phyloP scores from a whole-genome alignment of 2,888 invertebrate species.

The Apamea sordens region DNA sequence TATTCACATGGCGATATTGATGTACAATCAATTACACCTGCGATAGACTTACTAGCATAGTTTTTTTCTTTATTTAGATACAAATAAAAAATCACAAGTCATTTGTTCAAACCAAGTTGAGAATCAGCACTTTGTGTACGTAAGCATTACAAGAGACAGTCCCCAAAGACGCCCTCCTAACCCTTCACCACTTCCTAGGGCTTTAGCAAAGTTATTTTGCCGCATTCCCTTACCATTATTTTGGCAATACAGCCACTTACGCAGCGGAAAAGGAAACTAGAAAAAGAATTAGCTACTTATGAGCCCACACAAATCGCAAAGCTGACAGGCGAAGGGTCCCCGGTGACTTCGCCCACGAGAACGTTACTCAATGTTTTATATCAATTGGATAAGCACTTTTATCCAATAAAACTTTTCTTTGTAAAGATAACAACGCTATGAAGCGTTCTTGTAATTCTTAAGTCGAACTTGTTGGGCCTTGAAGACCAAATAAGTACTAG shows the following conservation, averaged over 20 bases:
- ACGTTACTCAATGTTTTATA: slow-evolving; percentile 46
- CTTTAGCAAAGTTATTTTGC: neutral
- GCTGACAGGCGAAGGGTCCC: slow-evolving; percentile 54
- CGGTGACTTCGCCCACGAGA: slow-evolving; percentile 16
- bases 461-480: slow-evolving; percentile 31
- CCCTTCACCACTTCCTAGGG: neutral
- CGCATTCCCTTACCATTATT: neutral
- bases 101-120: neutral
- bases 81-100: neutral
- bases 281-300: slow-evolving; percentile 44
- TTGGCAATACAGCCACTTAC: neutral
- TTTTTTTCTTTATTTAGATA: neutral
- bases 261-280: slow-evolving; percentile 22
- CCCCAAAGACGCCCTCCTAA: neutral
- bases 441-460: slow-evolving; percentile 53
- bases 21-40: neutral
- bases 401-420: slow-evolving; percentile 58
- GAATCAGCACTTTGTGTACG: neutral
- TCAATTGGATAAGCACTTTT: slow-evolving; percentile 61
- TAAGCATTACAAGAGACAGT: neutral
- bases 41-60: neutral
- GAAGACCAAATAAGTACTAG: slow-evolving; percentile 16
- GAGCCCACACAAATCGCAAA: slow-evolving; percentile 37
- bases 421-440: slow-evolving; percentile 44
- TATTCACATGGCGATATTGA: neutral